Conservation (phyloP, 2,888 invertebrate genomes). For the Heteropelma amictum region DNA sequence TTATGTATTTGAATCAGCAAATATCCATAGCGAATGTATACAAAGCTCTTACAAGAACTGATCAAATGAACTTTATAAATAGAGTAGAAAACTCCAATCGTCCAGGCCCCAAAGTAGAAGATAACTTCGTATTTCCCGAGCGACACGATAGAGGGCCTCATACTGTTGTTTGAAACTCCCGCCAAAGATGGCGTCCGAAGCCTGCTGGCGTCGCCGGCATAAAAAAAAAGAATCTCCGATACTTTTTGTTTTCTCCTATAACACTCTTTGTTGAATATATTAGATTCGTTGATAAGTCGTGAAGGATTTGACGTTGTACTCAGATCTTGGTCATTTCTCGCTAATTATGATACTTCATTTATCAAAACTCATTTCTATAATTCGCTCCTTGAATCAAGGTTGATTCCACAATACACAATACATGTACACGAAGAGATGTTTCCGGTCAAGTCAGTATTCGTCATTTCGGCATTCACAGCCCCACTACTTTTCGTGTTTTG, state of each 20-base stretch:
- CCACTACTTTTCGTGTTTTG: not conserved
- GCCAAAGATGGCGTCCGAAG: conserved; percentile 32
- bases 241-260: not conserved
- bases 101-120: conserved; percentile 80
- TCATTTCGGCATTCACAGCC: not conserved
- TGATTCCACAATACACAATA: not conserved
- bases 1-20: conserved; percentile 17
- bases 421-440: not conserved
- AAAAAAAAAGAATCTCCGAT: not conserved
- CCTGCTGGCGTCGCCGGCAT: too few species aligned
- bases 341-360: too few species aligned
- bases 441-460: not conserved
- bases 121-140: conserved; percentile 76
- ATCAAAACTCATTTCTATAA: too few species aligned
- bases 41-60: conserved; percentile 78
- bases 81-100: conserved; percentile 80
- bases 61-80: conserved; percentile 80
- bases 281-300: too few species aligned
- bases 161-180: conserved; percentile 33
- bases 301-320: too few species aligned
- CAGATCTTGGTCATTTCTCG: too few species aligned
- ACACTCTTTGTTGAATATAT: too few species aligned
- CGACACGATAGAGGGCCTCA: conserved; percentile 27
- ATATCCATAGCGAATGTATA: not conserved
- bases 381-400: too few species aligned